These are phyloP conservation scores for Rhombomys opimus DNA, from an alignment of 2,113 vertebrate species.

Conservation along the genomic window DNA sequence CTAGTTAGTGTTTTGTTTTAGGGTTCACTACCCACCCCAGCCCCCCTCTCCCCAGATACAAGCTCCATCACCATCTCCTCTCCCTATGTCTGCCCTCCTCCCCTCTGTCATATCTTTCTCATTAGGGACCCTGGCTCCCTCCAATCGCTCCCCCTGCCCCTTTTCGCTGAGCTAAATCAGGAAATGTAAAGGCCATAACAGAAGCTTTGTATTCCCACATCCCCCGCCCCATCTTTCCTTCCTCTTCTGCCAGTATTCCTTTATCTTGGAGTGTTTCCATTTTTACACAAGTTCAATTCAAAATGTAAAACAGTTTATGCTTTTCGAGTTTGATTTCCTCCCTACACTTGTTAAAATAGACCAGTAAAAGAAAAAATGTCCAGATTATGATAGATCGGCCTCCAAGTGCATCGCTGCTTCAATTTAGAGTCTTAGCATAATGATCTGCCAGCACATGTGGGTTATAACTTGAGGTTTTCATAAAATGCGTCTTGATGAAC, in stretches of 20 bases:
- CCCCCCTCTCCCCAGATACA: too few relatives aligned
- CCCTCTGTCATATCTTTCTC: neutral
- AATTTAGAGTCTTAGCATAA: conserved; percentile 87
- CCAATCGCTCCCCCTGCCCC: conserved; percentile 1
- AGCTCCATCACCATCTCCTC: neutral
- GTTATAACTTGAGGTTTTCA: conserved; percentile 86
- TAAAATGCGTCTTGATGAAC: conserved; percentile 87
- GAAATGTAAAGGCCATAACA: conserved; percentile 67
- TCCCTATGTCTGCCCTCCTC: too few relatives aligned
- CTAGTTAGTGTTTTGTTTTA: neutral
- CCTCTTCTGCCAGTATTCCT: conserved; percentile 20
- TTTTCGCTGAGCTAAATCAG: conserved; percentile 63
- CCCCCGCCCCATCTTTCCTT: conserved; percentile 51
- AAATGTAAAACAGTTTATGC: conserved; percentile 79
- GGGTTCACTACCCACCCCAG: neutral
- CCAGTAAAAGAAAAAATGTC: conserved; percentile 78
- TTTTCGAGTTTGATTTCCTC: conserved; percentile 84
- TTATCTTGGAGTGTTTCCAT: conserved; percentile 78
- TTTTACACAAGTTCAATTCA: conserved; percentile 71
- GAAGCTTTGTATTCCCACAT: conserved; percentile 66
- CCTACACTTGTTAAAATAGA: conserved; percentile 85
- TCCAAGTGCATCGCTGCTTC: conserved; percentile 86
- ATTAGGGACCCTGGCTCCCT: neutral
- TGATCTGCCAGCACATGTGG: conserved; percentile 87
- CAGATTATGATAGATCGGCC: conserved; percentile 83